These are phyloP conservation scores for Lepus timidus DNA, from an alignment of 2,113 vertebrate species.

Conservation along the genomic window DNA sequence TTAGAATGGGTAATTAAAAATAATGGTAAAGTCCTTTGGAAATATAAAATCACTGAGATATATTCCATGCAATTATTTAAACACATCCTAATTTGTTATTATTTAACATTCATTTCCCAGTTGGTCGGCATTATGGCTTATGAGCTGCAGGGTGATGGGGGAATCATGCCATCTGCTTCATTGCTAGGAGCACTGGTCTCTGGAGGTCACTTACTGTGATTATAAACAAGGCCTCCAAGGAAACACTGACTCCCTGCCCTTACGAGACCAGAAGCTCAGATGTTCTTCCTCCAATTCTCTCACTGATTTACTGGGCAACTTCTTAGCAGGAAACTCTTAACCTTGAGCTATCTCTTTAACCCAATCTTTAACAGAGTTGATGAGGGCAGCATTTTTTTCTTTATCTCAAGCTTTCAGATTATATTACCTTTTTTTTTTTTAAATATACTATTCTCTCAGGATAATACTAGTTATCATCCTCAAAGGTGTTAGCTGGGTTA, in stretches of 20 bases:
- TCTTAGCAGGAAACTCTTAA: constrained; percentile 66
- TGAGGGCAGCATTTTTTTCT: not conserved
- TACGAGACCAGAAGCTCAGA: constrained; percentile 20
- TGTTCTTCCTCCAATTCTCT: constrained; percentile 24
- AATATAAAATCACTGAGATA: constrained; percentile 51
- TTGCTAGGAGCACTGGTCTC: constrained; percentile 26
- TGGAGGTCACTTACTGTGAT: constrained; percentile 64
- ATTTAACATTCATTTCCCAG: constrained; percentile 26
- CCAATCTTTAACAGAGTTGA: constrained; percentile 44
- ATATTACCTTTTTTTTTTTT: not conserved
- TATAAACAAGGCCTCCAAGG: constrained; percentile 44
- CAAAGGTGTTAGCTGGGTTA: constrained; percentile 57
- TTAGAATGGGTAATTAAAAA: constrained; percentile 47
- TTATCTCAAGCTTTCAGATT: constrained; percentile 38
- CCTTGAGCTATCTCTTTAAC: constrained; percentile 61
- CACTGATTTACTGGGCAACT: constrained; percentile 39
- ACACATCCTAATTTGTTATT: constrained; percentile 45
- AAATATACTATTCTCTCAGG: constrained; percentile 15
- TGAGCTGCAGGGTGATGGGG: constrained; percentile 16
- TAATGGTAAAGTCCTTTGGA: constrained; percentile 36
- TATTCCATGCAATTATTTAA: constrained; percentile 54
- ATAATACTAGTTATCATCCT: constrained; percentile 55
- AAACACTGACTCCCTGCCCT: constrained; percentile 39
- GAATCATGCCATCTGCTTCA: constrained; percentile 67
- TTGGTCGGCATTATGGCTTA: constrained; percentile 44